Conservation (phyloP, 2,888 invertebrate species). For the Euplexia lucipara region DNA sequence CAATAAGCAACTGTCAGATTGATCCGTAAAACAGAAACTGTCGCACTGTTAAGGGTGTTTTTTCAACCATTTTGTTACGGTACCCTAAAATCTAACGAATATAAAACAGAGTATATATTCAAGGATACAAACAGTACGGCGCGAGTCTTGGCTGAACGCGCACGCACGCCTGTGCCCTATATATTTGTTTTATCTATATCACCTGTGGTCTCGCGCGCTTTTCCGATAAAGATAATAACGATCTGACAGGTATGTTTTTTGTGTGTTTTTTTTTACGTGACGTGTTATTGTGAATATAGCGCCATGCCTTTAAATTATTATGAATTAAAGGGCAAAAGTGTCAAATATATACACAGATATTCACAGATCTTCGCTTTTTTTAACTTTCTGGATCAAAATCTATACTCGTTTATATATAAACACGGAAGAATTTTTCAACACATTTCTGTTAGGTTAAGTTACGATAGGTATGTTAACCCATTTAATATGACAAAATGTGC, state of each 20-base stretch:
- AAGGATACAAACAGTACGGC: constrained; percentile 37
- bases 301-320: background rate
- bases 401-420: too few species aligned
- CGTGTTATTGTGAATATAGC: background rate
- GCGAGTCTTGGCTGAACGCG: constrained; percentile 29
- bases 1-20: too few species aligned
- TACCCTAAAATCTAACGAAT: constrained; percentile 17
- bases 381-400: background rate
- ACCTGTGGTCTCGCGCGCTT: constrained; percentile 45
- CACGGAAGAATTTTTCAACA: too few species aligned
- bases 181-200: constrained; percentile 14
- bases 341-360: too few species aligned
- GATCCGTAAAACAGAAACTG: too few species aligned
- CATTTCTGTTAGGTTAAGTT: too few species aligned
- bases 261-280: background rate
- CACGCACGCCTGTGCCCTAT: constrained; percentile 27
- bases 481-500: too few species aligned
- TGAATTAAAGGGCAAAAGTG: background rate
- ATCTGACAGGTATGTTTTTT: constrained; percentile 42
- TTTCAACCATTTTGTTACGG: background rate
- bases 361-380: background rate
- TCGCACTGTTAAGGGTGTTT: too few species aligned
- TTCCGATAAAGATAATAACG: constrained; percentile 12
- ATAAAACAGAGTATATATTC: constrained; percentile 21
- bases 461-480: too few species aligned